Conservation (phyloP, 2,797 vertebrate genomes). For the Acanthopagrus latus region DNA sequence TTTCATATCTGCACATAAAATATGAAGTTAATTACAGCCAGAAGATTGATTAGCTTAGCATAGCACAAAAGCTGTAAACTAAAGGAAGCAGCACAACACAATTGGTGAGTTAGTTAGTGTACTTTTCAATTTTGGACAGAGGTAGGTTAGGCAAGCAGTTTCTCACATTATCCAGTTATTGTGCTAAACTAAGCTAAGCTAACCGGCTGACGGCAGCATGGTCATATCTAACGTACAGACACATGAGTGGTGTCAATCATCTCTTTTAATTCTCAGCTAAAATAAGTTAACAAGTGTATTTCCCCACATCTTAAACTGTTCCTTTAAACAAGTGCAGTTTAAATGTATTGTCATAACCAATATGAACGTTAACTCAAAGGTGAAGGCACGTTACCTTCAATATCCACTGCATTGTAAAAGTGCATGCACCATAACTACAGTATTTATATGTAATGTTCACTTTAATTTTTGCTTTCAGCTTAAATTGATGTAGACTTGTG, state of each 20-base stretch:
- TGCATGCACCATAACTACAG: background rate
- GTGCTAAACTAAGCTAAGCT: background rate
- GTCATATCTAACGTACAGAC: background rate
- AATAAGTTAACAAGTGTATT: background rate
- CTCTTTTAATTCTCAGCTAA: background rate
- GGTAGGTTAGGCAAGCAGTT: background rate
- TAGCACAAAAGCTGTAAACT: background rate
- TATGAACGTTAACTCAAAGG: background rate
- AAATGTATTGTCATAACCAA: background rate
- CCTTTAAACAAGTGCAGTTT: background rate
- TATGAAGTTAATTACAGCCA: background rate
- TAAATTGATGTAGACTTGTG: background rate
- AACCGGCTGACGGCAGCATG: background rate
- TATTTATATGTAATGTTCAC: background rate
- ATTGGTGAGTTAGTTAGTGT: too few species aligned
- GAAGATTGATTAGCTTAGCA: background rate
- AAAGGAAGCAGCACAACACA: too few species aligned
- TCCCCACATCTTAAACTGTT: background rate
- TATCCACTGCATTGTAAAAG: background rate
- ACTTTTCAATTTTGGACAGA: background rate
- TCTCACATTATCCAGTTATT: background rate
- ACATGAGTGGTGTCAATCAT: background rate
- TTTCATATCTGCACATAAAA: background rate
- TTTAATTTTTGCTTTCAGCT: background rate
- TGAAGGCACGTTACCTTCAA: background rate